phyloP scores from a whole-genome alignment of 2,888 invertebrate genomes.

The Sarcophaga subvicina region DNA sequence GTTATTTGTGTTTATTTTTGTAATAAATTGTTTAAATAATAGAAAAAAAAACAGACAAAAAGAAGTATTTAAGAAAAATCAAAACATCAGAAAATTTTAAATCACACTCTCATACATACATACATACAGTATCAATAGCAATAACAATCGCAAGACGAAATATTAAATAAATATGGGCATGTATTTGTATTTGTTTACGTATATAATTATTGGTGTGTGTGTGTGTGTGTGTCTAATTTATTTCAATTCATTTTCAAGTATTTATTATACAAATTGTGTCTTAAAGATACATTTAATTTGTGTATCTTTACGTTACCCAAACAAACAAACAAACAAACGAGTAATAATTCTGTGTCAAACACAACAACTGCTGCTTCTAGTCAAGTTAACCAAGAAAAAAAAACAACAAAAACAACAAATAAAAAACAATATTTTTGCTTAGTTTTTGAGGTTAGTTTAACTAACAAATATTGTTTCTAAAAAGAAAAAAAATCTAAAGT shows the following conservation, averaged over 20 bases:
- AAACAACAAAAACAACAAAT: no score
- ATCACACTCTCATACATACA: background rate
- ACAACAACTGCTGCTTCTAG: constrained; percentile 34
- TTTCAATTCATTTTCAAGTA: background rate
- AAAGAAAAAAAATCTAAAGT: no score
- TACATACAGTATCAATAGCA: no score
- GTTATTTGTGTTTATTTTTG: background rate
- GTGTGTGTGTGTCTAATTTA: background rate
- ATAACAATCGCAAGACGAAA: background rate
- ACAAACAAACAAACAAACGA: background rate
- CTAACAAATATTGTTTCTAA: constrained; percentile 12
- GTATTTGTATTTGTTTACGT: background rate
- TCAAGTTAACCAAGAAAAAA: constrained; percentile 17
- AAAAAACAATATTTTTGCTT: background rate
- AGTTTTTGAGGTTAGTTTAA: constrained; percentile 8
- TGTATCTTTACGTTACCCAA: constrained; percentile 37
- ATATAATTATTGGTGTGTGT: background rate
- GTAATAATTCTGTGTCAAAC: constrained; percentile 22
- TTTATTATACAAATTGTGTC: background rate
- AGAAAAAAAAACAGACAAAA: background rate
- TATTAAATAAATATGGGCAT: background rate
- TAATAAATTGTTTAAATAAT: background rate
- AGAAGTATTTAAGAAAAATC: background rate
- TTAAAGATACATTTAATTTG: constrained; percentile 17
- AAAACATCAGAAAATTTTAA: background rate